A percentile compares a stretch with the other conserved stretches of the same genome.
Conservation (phyloP, 2,888 invertebrate species). For the Ptilodon capucinus region DNA sequence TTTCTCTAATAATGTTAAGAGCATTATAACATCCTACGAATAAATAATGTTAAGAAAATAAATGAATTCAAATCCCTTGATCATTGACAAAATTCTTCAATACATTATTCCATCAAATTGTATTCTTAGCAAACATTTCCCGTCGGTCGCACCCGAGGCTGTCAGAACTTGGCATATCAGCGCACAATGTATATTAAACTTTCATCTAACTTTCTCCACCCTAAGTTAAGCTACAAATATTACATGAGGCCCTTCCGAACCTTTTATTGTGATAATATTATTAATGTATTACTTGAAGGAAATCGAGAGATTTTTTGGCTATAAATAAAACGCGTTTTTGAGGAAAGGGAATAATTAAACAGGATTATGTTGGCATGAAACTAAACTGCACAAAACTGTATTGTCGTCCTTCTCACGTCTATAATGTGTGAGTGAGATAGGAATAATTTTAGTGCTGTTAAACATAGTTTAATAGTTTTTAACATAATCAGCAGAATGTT, state of each 20-base stretch:
- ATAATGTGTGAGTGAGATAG: too few relatives aligned
- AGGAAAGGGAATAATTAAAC: too few relatives aligned
- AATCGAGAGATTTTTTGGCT: not conserved
- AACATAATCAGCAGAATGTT: too few relatives aligned
- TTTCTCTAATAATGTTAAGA: too few relatives aligned
- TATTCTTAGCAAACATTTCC: not conserved
- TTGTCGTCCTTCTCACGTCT: too few relatives aligned
- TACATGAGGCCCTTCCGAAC: conserved; percentile 7
- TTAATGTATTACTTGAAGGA: not conserved
- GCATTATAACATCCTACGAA: too few relatives aligned
- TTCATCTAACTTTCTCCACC: conserved; percentile 1
- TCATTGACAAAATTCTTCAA: not conserved
- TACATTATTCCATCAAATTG: not conserved
- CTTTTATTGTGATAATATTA: conserved; percentile 14
- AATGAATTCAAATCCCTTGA: too few relatives aligned
- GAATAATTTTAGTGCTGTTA: too few relatives aligned
- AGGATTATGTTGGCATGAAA: too few relatives aligned
- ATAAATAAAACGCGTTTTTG: not conserved
- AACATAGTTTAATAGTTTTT: too few relatives aligned
- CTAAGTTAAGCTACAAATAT: conserved; percentile 8
- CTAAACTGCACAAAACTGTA: too few relatives aligned
- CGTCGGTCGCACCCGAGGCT: not conserved
- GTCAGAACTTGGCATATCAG: not conserved
- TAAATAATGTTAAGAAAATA: too few relatives aligned
- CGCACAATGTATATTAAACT: conserved; percentile 3